phyloP scores from a whole-genome alignment of 1,140 invertebrate genomes.

The Brachionus sp. region DNA sequence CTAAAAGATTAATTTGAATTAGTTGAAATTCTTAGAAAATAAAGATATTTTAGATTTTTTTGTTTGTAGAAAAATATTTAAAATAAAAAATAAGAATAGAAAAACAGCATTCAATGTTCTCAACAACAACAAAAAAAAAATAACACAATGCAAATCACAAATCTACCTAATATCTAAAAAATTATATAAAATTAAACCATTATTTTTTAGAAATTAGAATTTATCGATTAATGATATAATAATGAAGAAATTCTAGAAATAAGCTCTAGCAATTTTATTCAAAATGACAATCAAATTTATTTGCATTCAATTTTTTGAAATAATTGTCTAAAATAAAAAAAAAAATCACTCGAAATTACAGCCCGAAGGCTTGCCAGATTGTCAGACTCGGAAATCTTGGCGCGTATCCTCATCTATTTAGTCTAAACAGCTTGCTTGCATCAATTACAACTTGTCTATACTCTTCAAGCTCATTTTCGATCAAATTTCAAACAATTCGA shows the following conservation, averaged over 20 bases:
- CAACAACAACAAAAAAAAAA: background rate
- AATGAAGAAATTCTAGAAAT: background rate
- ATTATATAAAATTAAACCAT: background rate
- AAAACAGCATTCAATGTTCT: background rate
- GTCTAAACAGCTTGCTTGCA: background rate
- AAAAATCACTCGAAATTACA: background rate
- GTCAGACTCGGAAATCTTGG: background rate
- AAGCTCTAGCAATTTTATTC: background rate
- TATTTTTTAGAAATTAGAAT: background rate
- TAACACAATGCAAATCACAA: background rate
- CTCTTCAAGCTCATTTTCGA: background rate
- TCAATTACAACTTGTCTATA: background rate
- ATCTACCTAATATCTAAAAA: background rate
- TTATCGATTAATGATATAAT: conserved; percentile 17
- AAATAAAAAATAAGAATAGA: background rate
- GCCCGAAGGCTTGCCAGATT: background rate
- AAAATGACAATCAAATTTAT: conserved; percentile 6
- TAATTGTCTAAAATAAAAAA: background rate
- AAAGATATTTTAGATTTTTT: too few relatives aligned
- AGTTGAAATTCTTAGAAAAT: too few relatives aligned
- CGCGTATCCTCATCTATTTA: background rate
- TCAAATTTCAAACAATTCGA: conserved; percentile 11
- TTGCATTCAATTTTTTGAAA: background rate
- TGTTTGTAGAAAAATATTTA: background rate
- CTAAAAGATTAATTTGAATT: too few relatives aligned